These are phyloP conservation scores for Pantherophis vulpinus DNA, from an alignment of 2,797 vertebrate genomes.

Conservation along the genomic window DNA sequence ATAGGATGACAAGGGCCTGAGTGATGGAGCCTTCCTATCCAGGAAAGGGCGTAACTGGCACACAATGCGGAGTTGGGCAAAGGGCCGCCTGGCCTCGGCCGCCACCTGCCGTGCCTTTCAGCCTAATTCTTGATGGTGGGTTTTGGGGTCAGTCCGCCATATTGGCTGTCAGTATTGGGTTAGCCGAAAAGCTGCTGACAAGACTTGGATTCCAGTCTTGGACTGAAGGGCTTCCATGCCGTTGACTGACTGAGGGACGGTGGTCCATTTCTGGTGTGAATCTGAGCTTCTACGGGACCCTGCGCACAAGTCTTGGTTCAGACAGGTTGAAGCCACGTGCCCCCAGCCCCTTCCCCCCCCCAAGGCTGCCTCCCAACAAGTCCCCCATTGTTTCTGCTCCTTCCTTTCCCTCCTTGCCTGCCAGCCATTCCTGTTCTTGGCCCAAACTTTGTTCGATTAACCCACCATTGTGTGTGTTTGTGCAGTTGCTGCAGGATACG, in stretches of 20 bases:
- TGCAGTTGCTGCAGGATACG: slow-evolving; percentile 86
- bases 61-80: too few relatives aligned
- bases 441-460: rapidly evolving
- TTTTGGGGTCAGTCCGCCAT: neutral
- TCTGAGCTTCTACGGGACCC: neutral
- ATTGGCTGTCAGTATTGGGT: neutral
- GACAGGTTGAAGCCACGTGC: too few relatives aligned
- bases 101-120: neutral
- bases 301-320: neutral
- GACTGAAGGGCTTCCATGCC: too few relatives aligned
- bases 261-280: neutral
- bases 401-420: neutral
- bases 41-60: neutral
- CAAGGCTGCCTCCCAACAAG: neutral
- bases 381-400: neutral
- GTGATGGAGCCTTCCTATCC: neutral
- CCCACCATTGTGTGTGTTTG: neutral
- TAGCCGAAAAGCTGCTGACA: neutral
- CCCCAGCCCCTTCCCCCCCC: rapidly evolving
- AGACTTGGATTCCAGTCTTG: neutral
- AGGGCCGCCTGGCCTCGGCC: too few relatives aligned
- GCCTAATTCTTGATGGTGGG: neutral
- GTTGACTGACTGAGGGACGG: neutral
- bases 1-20: neutral
- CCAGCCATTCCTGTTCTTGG: neutral